Conservation (phyloP, 2,113 vertebrate genomes). For the Stigmatopora argus region DNA sequence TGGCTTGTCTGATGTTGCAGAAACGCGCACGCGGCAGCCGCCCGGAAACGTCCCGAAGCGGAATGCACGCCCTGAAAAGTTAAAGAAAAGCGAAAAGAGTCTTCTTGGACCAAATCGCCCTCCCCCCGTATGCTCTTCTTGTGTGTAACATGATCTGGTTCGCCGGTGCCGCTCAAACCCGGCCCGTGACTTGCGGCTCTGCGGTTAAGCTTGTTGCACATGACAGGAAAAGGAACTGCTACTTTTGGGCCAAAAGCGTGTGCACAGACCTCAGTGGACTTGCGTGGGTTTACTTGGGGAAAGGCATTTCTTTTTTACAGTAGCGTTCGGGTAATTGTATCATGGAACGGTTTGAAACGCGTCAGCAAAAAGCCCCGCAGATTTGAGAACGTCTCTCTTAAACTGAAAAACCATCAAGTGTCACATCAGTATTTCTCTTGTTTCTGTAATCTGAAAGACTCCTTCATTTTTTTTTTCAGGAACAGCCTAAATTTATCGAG, state of each 20-base stretch:
- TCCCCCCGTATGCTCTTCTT: not conserved
- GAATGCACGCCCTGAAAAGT: no score
- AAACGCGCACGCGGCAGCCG: not conserved
- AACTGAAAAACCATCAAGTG: no score
- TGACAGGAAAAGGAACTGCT: conserved; percentile 59
- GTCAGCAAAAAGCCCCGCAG: no score
- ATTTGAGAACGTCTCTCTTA: no score
- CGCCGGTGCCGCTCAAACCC: conserved; percentile 6
- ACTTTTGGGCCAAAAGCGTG: conserved; percentile 7
- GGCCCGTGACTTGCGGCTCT: conserved; percentile 25
- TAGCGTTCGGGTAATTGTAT: no score
- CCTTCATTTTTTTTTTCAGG: conserved; percentile 58
- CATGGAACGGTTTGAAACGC: no score
- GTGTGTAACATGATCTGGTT: conserved; percentile 41
- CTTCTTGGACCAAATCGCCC: conserved; percentile 2
- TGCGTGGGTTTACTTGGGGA: not conserved
- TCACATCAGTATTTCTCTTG: not conserved
- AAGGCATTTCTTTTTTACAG: not conserved
- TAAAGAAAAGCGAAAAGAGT: conserved; percentile 44
- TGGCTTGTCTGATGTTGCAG: not conserved
- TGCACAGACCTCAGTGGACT: conserved; percentile 43
- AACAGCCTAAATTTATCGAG: conserved; percentile 92
- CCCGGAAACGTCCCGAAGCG: not conserved
- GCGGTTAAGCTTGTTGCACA: conserved; percentile 48
- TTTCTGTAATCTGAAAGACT: not conserved